Evolutionary conservation across 2,797 vertebrate genomes (phyloP).

Genomic region (Bucorvus abyssinicus): DNA sequence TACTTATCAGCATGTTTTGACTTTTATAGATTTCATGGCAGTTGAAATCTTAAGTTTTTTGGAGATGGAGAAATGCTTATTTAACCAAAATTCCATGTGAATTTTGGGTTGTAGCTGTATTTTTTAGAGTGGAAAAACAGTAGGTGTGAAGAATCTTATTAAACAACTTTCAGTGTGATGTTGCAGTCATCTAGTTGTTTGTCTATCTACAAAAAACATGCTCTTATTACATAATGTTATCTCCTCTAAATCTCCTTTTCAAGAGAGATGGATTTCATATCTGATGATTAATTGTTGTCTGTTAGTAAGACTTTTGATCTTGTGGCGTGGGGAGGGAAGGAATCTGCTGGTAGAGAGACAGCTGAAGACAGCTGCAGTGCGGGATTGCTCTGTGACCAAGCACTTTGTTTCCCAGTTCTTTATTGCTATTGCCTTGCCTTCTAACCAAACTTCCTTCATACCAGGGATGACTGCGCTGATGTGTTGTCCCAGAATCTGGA

Average conservation of each 20-base stretch:
- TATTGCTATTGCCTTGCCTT: not conserved
- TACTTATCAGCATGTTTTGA: not conserved
- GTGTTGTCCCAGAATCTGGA: not conserved
- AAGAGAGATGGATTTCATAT: not conserved
- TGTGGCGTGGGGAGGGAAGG: not conserved
- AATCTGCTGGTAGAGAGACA: not conserved
- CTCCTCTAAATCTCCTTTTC: not conserved
- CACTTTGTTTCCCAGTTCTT: not conserved
- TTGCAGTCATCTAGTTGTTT: not conserved
- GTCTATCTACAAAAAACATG: not conserved
- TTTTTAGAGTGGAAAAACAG: not conserved
- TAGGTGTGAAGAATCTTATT: not conserved
- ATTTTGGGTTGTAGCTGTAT: not conserved
- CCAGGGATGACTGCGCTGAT: accelerated
- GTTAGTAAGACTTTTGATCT: not conserved
- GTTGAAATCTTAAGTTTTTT: not conserved
- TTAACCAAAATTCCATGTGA: not conserved
- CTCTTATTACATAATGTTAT: not conserved
- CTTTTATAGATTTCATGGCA: not conserved
- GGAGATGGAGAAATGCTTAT: not conserved
- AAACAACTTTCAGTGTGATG: not conserved
- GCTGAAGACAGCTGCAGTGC: not conserved
- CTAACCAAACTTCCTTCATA: not conserved
- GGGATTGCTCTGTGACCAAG: not conserved
- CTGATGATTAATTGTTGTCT: not conserved